These are phyloP conservation scores for Haliclystus octoradiatus DNA, from an alignment of 30 jellyfish, hydroid and myxozoan species.

Conservation along the genomic window DNA sequence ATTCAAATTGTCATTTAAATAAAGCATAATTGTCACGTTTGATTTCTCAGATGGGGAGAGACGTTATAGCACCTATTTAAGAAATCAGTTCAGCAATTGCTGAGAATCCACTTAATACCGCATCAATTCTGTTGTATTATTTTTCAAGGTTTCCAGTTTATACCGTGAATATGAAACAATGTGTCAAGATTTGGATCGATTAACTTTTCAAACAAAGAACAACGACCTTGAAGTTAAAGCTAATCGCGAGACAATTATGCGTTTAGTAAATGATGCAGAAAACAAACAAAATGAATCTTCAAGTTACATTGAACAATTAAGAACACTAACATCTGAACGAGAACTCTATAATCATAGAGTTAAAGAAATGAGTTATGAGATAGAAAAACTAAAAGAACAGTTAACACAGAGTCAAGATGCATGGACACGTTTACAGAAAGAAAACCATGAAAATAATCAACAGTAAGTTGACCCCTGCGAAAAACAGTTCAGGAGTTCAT, in stretches of 20 bases:
- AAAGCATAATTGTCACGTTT: too few relatives aligned
- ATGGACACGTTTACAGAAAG: slow-evolving; percentile 4
- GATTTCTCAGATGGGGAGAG: too few relatives aligned
- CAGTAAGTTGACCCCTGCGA: too few relatives aligned
- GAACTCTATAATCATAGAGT: slow-evolving; percentile 44
- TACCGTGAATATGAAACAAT: slow-evolving; percentile 20
- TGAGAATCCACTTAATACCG: too few relatives aligned
- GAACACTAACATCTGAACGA: slow-evolving; percentile 42
- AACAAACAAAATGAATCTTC: slow-evolving; percentile 49
- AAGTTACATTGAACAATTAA: slow-evolving; percentile 40
- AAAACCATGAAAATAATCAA: neutral
- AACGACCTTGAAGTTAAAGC: slow-evolving; percentile 65
- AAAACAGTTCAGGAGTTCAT: too few relatives aligned
- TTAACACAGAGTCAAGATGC: slow-evolving; percentile 78
- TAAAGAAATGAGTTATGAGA: slow-evolving; percentile 49
- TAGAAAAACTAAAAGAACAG: slow-evolving; percentile 43
- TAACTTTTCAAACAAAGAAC: slow-evolving; percentile 28
- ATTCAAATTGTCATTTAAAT: too few relatives aligned
- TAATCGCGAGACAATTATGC: slow-evolving; percentile 69
- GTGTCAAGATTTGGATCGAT: slow-evolving; percentile 25
- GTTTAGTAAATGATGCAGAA: slow-evolving; percentile 62
- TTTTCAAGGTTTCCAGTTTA: neutral
- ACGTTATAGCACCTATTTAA: too few relatives aligned
- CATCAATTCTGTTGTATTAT: neutral
- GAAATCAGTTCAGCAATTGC: too few relatives aligned